Evolutionary conservation across 2,888 invertebrate species (phyloP).

Genomic region (Drosophila macrothrix): DNA sequence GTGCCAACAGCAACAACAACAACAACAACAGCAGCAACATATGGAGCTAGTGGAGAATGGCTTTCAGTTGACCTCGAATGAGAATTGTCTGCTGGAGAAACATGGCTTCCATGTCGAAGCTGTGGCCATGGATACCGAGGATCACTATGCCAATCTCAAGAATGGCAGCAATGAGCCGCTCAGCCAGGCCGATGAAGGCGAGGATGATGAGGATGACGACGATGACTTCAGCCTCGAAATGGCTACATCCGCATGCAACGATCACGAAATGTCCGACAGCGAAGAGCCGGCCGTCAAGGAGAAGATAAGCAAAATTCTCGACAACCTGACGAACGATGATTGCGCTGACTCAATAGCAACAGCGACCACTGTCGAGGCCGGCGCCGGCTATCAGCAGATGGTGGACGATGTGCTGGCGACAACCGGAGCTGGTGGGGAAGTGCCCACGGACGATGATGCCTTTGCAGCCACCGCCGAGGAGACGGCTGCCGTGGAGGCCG

Average conservation of each 20-base stretch:
- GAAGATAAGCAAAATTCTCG: constrained; percentile 83
- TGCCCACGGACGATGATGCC: constrained; percentile 53
- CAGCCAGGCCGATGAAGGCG: constrained; percentile 39
- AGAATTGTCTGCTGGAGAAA: constrained; percentile 57
- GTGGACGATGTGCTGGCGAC: constrained; percentile 73
- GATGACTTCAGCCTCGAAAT: constrained; percentile 83
- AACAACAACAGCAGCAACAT: constrained; percentile 48
- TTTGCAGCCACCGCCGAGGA: constrained; percentile 67
- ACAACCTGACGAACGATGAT: constrained; percentile 83
- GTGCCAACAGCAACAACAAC: constrained; percentile 58
- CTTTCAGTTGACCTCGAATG: constrained; percentile 35
- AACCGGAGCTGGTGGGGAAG: constrained; percentile 50
- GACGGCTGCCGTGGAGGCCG: constrained; percentile 77
- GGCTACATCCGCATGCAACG: constrained; percentile 79
- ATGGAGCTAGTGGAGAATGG: constrained; percentile 53
- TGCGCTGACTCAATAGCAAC: constrained; percentile 79
- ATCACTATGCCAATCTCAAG: constrained; percentile 40
- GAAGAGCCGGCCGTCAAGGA: constrained; percentile 83
- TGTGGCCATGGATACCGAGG: constrained; percentile 66
- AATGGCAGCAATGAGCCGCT: constrained; percentile 12
- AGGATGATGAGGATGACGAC: constrained; percentile 81
- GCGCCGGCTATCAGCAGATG: constrained; percentile 68
- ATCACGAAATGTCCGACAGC: constrained; percentile 81
- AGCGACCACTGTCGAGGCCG: constrained; percentile 72
- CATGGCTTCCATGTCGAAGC: constrained; percentile 65